phyloP scores from a whole-genome alignment of 2,797 vertebrate species.

The Thamnophis elegans region DNA sequence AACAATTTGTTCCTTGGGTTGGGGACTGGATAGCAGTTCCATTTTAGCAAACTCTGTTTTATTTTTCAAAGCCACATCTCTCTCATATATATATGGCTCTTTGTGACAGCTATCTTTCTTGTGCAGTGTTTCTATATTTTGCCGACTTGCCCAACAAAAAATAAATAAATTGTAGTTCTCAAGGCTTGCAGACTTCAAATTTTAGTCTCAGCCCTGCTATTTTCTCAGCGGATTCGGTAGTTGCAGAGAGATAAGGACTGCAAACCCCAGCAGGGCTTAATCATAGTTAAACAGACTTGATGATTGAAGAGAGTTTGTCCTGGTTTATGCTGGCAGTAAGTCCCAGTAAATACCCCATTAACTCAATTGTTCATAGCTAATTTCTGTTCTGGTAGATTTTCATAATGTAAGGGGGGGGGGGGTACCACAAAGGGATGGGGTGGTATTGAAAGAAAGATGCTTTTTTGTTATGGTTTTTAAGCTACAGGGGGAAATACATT shows the following conservation, averaged over 20 bases:
- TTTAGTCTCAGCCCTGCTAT: slow-evolving; percentile 23
- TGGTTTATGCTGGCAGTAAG: slow-evolving; percentile 18
- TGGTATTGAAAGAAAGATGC: neutral
- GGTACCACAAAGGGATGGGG: neutral
- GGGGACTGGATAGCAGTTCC: neutral
- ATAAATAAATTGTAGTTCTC: slow-evolving; percentile 9
- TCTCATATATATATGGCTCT: too few species aligned
- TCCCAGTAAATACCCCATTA: slow-evolving; percentile 9
- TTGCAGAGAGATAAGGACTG: slow-evolving; percentile 13
- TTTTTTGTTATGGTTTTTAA: neutral
- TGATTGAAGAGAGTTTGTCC: slow-evolving; percentile 10
- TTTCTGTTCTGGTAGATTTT: slow-evolving; percentile 19
- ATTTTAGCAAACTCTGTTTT: neutral
- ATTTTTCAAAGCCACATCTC: neutral
- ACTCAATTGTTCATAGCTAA: neutral
- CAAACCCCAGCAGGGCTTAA: slow-evolving; percentile 29
- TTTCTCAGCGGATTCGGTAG: slow-evolving; percentile 30
- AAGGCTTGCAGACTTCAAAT: slow-evolving; percentile 4
- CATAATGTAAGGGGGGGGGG: neutral
- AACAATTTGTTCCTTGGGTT: slow-evolving; percentile 24
- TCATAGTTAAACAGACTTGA: slow-evolving; percentile 35
- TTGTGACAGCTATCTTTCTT: neutral
- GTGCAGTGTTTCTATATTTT: neutral
- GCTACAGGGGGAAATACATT: neutral
- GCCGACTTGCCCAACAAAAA: neutral